Conservation (phyloP, 2,113 vertebrate genomes). For the Odontesthes bonariensis region DNA sequence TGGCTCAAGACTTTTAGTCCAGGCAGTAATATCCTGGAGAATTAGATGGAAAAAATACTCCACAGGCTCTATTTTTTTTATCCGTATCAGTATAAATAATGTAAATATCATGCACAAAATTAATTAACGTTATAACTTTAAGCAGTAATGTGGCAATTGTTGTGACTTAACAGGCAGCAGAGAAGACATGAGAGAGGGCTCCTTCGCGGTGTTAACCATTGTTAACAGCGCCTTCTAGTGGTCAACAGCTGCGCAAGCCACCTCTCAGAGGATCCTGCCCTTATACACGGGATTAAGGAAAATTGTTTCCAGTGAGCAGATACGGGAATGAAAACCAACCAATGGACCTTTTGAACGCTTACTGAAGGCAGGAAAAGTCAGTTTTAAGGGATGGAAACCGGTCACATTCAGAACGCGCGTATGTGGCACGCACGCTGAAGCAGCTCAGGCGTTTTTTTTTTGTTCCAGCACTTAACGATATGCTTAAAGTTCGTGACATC, state of each 20-base stretch:
- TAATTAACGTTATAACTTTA: too few relatives aligned
- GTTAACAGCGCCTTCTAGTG: constrained; percentile 85
- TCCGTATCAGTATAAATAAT: too few relatives aligned
- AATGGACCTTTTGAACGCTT: neutral
- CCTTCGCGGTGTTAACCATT: constrained; percentile 55
- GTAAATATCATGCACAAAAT: too few relatives aligned
- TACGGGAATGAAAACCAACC: neutral
- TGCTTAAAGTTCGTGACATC: constrained; percentile 42
- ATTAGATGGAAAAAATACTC: constrained; percentile 9
- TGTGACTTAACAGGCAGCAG: constrained; percentile 10
- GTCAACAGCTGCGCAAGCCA: constrained; percentile 22
- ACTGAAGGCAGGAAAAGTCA: too few relatives aligned
- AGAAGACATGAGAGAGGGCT: neutral
- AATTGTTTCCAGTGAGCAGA: neutral
- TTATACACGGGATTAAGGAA: constrained; percentile 5
- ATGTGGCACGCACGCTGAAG: constrained; percentile 63
- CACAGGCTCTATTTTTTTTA: constrained; percentile 15
- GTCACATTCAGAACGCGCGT: constrained; percentile 56
- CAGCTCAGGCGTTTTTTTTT: constrained; percentile 58
- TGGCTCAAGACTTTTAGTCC: neutral
- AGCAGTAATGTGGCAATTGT: constrained; percentile 3
- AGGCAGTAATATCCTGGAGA: constrained; percentile 24
- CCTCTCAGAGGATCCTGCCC: constrained; percentile 1
- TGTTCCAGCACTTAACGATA: neutral
- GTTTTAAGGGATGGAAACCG: constrained; percentile 34